phyloP scores from a whole-genome alignment of 2,113 vertebrate species.

The Pseudonaja textilis region DNA sequence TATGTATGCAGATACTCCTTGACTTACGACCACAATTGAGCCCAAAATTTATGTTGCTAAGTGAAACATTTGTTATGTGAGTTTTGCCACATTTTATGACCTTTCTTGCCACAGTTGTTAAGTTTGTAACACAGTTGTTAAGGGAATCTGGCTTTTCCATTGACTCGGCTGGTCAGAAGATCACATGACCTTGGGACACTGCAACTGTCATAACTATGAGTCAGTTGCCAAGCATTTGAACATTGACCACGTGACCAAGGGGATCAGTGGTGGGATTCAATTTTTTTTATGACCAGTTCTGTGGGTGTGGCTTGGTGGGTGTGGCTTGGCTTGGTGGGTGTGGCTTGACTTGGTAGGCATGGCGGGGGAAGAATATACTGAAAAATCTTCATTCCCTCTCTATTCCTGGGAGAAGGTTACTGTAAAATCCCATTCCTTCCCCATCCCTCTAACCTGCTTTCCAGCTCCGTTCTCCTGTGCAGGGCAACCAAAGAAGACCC shows the following conservation, averaged over 20 bases:
- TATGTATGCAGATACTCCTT: not conserved
- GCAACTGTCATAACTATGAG: not conserved
- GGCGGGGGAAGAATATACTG: too few species aligned
- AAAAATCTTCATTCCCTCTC: too few species aligned
- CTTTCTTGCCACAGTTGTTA: not conserved
- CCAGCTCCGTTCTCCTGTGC: too few species aligned
- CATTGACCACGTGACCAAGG: not conserved
- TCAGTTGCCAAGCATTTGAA: not conserved
- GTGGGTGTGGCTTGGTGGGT: too few species aligned
- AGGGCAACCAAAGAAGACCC: too few species aligned
- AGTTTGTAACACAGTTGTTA: not conserved
- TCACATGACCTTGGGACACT: not conserved
- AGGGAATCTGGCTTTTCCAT: not conserved
- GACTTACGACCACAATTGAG: not conserved
- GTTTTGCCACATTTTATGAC: not conserved
- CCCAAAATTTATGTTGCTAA: not conserved
- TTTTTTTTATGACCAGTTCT: too few species aligned
- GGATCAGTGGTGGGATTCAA: too few species aligned
- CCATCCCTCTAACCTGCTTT: too few species aligned
- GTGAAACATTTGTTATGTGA: not conserved
- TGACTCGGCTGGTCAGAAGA: not conserved
- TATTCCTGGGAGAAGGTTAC: too few species aligned
- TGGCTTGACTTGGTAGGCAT: too few species aligned
- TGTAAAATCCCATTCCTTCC: too few species aligned
- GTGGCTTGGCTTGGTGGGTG: too few species aligned